phyloP scores from a whole-genome alignment of 2,113 vertebrate species.

The Ursus arctos region DNA sequence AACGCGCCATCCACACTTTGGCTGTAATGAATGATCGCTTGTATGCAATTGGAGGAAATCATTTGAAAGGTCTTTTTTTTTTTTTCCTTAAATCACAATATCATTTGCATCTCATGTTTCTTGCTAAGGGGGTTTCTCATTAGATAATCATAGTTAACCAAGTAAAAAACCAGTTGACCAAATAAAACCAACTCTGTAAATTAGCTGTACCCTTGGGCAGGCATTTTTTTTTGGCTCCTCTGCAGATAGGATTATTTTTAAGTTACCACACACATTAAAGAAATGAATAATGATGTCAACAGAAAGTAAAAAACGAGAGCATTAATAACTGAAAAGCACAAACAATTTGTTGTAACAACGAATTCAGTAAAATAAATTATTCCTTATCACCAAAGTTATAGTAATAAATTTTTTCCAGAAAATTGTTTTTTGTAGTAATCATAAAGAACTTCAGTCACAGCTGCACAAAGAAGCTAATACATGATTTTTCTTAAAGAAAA shows the following conservation, averaged over 20 bases:
- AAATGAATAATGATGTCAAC: constrained; percentile 89
- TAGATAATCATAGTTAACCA: constrained; percentile 83
- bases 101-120: constrained; percentile 73
- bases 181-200: constrained; percentile 76
- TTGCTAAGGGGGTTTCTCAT: constrained; percentile 82
- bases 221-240: constrained; percentile 83
- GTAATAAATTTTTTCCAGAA: constrained; percentile 86
- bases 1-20: constrained; percentile 97
- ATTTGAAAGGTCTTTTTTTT: constrained; percentile 97
- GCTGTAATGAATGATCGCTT: constrained; percentile 99
- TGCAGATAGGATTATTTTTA: constrained; percentile 87
- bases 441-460: constrained; percentile 80
- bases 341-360: constrained; percentile 87
- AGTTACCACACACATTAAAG: constrained; percentile 87
- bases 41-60: constrained; percentile 99
- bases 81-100: constrained; percentile 81
- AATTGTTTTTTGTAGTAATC: constrained; percentile 84
- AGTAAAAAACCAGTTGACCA: constrained; percentile 82
- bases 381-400: constrained; percentile 86
- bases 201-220: constrained; percentile 85
- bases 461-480: constrained; percentile 68
- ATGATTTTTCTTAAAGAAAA: constrained; percentile 74
- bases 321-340: constrained; percentile 88
- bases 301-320: constrained; percentile 85
- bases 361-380: constrained; percentile 89